Evolutionary conservation across 2,888 invertebrate genomes (phyloP).

Genomic region (Drosophila nr. medialis): DNA sequence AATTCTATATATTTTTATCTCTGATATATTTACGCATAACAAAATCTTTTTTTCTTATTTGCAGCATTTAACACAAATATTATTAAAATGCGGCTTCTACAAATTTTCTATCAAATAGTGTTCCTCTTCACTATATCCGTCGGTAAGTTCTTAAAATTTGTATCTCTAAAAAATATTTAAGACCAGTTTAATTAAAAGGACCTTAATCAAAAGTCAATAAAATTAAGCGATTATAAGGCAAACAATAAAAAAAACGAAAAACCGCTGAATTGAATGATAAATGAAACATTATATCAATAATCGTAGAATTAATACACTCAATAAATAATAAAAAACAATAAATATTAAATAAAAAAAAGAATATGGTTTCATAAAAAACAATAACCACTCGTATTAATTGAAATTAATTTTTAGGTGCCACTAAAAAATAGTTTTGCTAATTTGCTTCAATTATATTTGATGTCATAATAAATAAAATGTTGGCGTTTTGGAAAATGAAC

Average conservation of each 20-base stretch:
- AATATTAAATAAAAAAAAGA: slow-evolving; percentile 6
- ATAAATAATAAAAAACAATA: slow-evolving; percentile 1
- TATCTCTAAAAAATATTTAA: background rate
- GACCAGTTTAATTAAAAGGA: background rate
- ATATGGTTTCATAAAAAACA: slow-evolving; percentile 30
- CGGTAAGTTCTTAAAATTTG: slow-evolving; percentile 50
- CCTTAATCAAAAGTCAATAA: background rate
- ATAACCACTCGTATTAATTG: slow-evolving; percentile 34
- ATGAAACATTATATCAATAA: slow-evolving; percentile 33
- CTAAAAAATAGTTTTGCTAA: slow-evolving; percentile 42
- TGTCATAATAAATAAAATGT: slow-evolving; percentile 37
- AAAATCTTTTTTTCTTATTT: background rate
- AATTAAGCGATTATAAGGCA: background rate
- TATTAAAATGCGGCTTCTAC: slow-evolving; percentile 57
- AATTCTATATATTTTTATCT: fast-evolving
- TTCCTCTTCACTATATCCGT: slow-evolving; percentile 47
- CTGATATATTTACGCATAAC: background rate
- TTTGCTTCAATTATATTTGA: slow-evolving; percentile 58
- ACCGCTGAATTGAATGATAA: slow-evolving; percentile 12
- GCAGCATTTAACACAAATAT: slow-evolving; percentile 1
- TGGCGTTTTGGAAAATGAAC: slow-evolving; percentile 14
- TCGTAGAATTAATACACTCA: slow-evolving; percentile 42
- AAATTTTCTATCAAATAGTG: slow-evolving; percentile 32
- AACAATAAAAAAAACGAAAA: background rate
- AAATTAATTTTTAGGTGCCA: slow-evolving; percentile 15